Evolutionary conservation across 2,113 vertebrate species (phyloP), one percentile per base, ranked within the genome.

Genomic region (Vanacampus margaritifer): DNA sequence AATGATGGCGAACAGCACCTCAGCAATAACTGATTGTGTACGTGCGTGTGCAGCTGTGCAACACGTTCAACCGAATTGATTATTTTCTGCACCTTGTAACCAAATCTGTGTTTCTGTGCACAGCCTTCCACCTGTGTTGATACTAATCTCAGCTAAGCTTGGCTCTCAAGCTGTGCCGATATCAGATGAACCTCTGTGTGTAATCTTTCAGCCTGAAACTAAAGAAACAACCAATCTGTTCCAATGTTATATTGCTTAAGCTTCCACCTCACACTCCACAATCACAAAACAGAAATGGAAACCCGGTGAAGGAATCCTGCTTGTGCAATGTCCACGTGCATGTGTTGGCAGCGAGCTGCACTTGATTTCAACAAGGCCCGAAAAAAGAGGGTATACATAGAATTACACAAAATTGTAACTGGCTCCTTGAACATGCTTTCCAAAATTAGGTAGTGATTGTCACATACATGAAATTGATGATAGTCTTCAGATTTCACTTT

Each of bases 251-350:
- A 19, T 19, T 67, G 57, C 71, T 50, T 64, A 58, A 9, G 1
- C 56, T 43, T 1, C 6, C 6, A 37, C 37, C 71, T 36, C 24
- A 12, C 6, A 0, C 26, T 63, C 19, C 60, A 63, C 61, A 71
- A 68, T 78, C 56, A 45, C 53, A 64, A n/a, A 41, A 19, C 45
- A 39, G 58, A 37, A 39, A 17, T 32, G 50, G 57, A 79, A 85
- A 69, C 13, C 6, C 45, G 80, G 68, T n/a, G 54, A 75, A 86
- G 24, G 54, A 75, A 83, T 79, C 72, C 75, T 79, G 9, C 48
- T 23, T 51, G 45, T 17, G 17, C 45, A 16, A 19, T 46, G 45
- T 19, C 16, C 14, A 19, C 5, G 3, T 41, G 39, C 39, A 41
- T 41, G 39, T 10, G 13, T 41, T 41, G 39, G 39, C 11, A 41